Evolutionary conservation across 2,113 vertebrate species (phyloP).

Genomic region (Acrocephalus arundinaceus): DNA sequence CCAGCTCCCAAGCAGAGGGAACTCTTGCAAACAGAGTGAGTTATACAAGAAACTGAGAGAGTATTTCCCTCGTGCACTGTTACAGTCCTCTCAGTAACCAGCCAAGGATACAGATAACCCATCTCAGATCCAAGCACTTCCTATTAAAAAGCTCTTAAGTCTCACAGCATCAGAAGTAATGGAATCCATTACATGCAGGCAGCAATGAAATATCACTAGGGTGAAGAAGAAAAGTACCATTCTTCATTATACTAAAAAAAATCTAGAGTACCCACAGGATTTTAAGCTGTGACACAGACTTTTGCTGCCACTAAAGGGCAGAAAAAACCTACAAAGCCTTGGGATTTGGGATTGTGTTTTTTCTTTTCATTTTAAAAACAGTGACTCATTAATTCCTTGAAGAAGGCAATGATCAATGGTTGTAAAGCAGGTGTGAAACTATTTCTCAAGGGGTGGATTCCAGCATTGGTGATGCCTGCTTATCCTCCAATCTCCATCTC

Average conservation of each 20-base stretch:
- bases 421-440: background rate
- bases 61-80: background rate
- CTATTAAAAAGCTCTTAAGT: constrained; percentile 7
- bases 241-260: background rate
- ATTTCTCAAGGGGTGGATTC: background rate
- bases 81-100: background rate
- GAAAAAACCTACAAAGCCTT: background rate
- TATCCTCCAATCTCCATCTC: background rate
- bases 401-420: background rate
- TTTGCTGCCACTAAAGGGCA: background rate
- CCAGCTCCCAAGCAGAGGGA: background rate
- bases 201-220: background rate
- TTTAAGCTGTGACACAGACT: background rate
- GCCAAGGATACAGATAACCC: background rate
- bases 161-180: background rate
- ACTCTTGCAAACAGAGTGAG: background rate
- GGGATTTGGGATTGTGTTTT: background rate
- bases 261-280: background rate
- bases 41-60: background rate
- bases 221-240: background rate
- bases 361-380: background rate
- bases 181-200: background rate
- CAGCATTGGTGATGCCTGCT: background rate
- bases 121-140: constrained; percentile 1
- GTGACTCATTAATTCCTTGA: background rate